phyloP scores from a whole-genome alignment of 2,113 vertebrate species.

The Helogale parvula region DNA sequence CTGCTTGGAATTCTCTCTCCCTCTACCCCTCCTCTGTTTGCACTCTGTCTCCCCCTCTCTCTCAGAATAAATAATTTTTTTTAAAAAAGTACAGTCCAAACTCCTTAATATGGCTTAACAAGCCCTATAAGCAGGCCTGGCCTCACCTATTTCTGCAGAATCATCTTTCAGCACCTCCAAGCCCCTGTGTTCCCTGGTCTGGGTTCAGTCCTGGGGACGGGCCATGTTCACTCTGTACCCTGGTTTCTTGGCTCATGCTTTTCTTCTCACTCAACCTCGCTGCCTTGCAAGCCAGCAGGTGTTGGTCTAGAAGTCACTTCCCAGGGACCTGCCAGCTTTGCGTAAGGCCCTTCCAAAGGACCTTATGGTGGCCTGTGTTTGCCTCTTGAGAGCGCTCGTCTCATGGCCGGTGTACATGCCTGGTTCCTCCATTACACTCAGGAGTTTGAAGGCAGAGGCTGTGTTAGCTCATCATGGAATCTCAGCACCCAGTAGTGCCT shows the following conservation, averaged over 20 bases:
- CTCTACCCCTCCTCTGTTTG: too few relatives aligned
- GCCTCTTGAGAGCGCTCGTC: neutral
- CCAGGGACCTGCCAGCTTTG: neutral
- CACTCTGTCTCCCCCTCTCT: too few relatives aligned
- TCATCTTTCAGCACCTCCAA: too few relatives aligned
- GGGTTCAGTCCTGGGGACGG: fast-evolving
- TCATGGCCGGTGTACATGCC: neutral
- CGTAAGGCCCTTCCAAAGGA: neutral
- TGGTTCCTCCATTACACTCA: neutral
- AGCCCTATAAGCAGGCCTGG: neutral
- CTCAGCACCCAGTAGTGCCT: neutral
- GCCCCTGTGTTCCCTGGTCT: neutral
- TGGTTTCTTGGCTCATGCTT: neutral
- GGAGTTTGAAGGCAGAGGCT: neutral
- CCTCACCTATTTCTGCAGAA: neutral
- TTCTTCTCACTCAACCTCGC: neutral
- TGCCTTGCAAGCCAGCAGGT: fast-evolving
- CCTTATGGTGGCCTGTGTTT: neutral
- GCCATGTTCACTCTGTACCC: too few relatives aligned
- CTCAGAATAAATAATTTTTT: too few relatives aligned
- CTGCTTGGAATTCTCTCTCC: too few relatives aligned
- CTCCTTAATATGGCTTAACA: neutral
- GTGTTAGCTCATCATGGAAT: neutral
- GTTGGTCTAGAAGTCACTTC: neutral
- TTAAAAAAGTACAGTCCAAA: too few relatives aligned